phyloP scores from a whole-genome alignment of 1,140 invertebrate genomes.

The Meteorus sp. region DNA sequence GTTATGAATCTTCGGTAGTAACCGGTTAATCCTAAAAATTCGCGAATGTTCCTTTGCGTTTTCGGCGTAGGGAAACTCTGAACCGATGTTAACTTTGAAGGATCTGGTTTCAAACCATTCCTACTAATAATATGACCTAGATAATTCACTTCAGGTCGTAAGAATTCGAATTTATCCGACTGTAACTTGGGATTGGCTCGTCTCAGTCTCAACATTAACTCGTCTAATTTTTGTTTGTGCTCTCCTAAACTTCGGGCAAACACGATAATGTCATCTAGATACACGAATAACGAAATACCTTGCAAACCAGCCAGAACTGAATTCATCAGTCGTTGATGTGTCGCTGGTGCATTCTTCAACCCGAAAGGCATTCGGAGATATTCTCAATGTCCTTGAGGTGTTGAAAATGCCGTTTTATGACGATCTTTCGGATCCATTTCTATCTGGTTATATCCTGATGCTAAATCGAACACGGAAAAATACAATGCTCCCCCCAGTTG shows the following conservation, averaged over 20 bases:
- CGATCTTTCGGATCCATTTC: not conserved
- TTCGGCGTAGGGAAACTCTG: too few species aligned
- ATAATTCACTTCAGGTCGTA: too few species aligned
- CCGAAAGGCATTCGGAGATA: constrained; percentile 1
- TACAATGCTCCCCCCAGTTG: not conserved
- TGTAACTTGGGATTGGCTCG: too few species aligned
- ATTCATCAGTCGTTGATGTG: not conserved
- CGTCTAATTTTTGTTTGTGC: not conserved
- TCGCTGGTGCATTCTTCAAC: not conserved
- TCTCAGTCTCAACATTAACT: too few species aligned
- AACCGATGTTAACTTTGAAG: too few species aligned
- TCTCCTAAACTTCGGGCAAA: not conserved
- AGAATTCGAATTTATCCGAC: too few species aligned
- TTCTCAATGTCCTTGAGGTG: not conserved
- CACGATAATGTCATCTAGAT: not conserved
- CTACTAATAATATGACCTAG: too few species aligned
- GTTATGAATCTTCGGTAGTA: too few species aligned
- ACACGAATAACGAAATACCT: not conserved
- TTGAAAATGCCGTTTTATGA: not conserved
- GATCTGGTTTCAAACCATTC: too few species aligned
- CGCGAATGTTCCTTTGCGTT: too few species aligned
- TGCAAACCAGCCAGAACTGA: not conserved
- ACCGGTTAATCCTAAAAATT: too few species aligned
- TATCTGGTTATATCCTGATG: not conserved
- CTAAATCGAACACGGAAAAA: not conserved